Percentiles rank a stretch among this genome's conserved stretches.
Evolutionary conservation across 2,797 vertebrate species (phyloP).

Genomic region (Buceros bicornis): DNA sequence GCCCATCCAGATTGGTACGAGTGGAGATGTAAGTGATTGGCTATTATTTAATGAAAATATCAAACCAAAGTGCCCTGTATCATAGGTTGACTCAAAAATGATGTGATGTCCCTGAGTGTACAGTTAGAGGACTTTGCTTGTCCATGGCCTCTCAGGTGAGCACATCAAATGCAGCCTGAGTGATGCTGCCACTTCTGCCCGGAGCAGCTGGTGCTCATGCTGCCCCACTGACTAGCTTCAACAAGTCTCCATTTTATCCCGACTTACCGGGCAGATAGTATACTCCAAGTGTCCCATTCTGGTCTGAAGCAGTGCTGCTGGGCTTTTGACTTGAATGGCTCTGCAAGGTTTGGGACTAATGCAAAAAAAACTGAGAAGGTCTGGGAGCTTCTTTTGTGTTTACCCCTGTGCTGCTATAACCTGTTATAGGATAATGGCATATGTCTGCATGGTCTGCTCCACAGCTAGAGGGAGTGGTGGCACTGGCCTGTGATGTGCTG

Average conservation of each 20-base stretch:
- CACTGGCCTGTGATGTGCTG: background rate
- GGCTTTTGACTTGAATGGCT: background rate
- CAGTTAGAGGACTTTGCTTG: background rate
- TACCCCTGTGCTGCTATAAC: background rate
- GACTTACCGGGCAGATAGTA: background rate
- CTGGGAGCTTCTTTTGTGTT: background rate
- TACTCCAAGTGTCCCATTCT: background rate
- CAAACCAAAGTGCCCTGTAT: background rate
- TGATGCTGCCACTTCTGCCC: background rate
- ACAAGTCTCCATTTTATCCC: background rate
- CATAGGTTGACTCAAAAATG: background rate
- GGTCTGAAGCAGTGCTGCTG: background rate
- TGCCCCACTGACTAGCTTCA: background rate
- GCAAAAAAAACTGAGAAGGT: background rate
- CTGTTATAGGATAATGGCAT: background rate
- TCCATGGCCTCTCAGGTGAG: background rate
- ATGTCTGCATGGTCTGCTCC: background rate
- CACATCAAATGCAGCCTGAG: background rate
- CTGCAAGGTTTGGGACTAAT: background rate
- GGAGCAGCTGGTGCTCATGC: background rate
- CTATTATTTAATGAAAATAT: background rate
- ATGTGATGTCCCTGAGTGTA: background rate
- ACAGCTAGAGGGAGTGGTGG: background rate
- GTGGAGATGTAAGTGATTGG: background rate
- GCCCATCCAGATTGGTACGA: background rate